Conservation (phyloP, 2,113 vertebrate species). For the Cebidichthys violaceus region DNA sequence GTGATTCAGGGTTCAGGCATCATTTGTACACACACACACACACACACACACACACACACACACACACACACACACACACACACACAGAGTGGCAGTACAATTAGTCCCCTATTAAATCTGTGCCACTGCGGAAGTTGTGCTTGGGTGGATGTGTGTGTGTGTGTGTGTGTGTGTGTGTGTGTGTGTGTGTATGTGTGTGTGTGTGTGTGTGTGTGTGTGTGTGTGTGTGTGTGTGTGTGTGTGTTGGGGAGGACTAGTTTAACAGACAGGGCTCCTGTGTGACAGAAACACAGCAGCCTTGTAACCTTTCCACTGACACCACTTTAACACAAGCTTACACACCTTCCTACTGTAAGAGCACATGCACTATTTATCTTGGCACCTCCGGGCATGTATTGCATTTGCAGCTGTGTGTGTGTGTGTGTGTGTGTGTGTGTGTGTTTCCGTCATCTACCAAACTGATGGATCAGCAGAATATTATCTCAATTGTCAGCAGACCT, state of each 20-base stretch:
- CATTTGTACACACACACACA: constrained; percentile 22
- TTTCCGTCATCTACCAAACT: neutral
- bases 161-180: neutral
- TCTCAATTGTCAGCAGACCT: constrained; percentile 16
- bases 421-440: constrained; percentile 3
- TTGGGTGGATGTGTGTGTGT: constrained; percentile 35
- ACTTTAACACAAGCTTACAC: constrained; percentile 13
- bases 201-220: constrained; percentile 13
- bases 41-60: constrained; percentile 38
- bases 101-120: constrained; percentile 74
- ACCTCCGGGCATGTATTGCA: neutral
- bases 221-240: constrained; percentile 7
- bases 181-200: neutral
- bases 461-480: neutral
- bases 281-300: constrained; percentile 50
- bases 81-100: constrained; percentile 58
- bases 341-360: constrained; percentile 2
- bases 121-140: constrained; percentile 68
- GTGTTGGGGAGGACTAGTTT: constrained; percentile 3
- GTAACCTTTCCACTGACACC: constrained; percentile 38
- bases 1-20: constrained; percentile 78
- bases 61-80: constrained; percentile 30
- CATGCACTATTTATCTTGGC: neutral
- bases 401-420: neutral
- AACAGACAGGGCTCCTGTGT: constrained; percentile 53